Conservation (phyloP, 2,797 vertebrate genomes). For the Pantherophis alleghaniensis region DNA sequence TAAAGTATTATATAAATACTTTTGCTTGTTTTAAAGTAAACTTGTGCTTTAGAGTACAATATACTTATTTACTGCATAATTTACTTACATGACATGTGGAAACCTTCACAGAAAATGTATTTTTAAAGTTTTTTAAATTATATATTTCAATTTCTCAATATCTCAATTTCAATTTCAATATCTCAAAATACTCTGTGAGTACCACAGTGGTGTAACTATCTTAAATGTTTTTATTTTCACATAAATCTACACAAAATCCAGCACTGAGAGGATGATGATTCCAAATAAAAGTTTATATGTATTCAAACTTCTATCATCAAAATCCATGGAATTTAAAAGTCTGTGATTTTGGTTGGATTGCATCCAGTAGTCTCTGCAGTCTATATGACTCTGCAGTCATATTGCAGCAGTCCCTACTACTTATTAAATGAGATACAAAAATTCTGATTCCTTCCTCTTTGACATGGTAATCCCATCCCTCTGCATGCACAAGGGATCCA, state of each 20-base stretch:
- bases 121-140: neutral
- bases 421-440: neutral
- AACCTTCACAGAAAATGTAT: neutral
- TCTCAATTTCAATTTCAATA: neutral
- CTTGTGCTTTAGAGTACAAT: neutral
- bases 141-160: neutral
- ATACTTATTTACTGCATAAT: neutral
- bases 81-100: neutral
- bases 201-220: neutral
- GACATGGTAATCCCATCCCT: neutral
- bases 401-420: neutral
- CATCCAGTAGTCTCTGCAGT: neutral
- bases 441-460: neutral
- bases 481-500: neutral
- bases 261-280: neutral
- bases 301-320: neutral
- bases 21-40: neutral
- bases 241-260: neutral
- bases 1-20: neutral
- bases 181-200: neutral
- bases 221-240: neutral
- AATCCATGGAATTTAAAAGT: neutral
- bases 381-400: neutral
- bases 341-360: neutral
- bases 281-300: neutral